Evolutionary conservation across 2,888 invertebrate species (phyloP).

Genomic region (Melinaea menophilus): DNA sequence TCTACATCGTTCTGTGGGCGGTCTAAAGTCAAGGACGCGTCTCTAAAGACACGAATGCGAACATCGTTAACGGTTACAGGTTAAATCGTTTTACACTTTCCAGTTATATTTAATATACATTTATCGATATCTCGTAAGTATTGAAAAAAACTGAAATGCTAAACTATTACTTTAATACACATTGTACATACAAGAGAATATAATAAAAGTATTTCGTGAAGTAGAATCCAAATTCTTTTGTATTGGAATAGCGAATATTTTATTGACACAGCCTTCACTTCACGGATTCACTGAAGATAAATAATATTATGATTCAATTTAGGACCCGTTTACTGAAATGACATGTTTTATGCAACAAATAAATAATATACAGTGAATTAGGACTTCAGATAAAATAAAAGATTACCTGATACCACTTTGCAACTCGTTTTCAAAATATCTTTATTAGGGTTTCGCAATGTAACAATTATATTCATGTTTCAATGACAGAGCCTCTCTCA

Average conservation of each 20-base stretch:
- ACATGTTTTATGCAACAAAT: background rate
- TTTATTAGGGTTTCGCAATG: too few relatives aligned
- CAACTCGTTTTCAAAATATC: too few relatives aligned
- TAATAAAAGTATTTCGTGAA: constrained; percentile 3
- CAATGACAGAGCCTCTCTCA: too few relatives aligned
- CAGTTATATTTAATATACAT: too few relatives aligned
- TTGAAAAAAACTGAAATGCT: background rate
- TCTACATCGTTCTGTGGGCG: too few relatives aligned
- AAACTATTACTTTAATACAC: background rate
- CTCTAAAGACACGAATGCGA: too few relatives aligned
- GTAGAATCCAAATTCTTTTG: background rate
- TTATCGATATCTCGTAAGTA: too few relatives aligned
- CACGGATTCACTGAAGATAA: constrained; percentile 1
- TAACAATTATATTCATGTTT: too few relatives aligned
- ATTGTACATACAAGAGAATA: background rate
- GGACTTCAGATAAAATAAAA: background rate
- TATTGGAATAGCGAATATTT: constrained; percentile 3
- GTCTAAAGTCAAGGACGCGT: too few relatives aligned
- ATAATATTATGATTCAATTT: constrained; percentile 1
- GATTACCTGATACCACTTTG: too few relatives aligned
- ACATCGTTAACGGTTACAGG: too few relatives aligned
- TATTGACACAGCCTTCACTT: background rate
- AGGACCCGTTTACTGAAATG: background rate
- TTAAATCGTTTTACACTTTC: too few relatives aligned
- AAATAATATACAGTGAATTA: background rate